Evolutionary conservation across 2,797 vertebrate species (phyloP).

Genomic region (Masticophis lateralis): DNA sequence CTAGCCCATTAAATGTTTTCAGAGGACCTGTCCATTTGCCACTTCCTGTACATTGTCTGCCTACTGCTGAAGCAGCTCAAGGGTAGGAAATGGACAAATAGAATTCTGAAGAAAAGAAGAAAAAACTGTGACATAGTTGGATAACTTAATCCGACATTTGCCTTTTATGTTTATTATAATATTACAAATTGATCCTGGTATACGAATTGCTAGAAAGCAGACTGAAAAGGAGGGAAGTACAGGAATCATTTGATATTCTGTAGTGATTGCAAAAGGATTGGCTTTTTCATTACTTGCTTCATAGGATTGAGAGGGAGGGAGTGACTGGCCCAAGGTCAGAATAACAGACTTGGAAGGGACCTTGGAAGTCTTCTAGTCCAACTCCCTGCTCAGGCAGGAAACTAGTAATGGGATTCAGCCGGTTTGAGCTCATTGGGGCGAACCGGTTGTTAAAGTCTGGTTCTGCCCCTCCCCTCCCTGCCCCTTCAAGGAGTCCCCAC

Average conservation of each 20-base stretch:
- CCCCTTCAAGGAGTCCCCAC: too few relatives aligned
- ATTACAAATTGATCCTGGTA: background rate
- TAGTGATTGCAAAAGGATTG: background rate
- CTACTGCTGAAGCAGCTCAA: background rate
- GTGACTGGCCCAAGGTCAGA: background rate
- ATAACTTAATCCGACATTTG: background rate
- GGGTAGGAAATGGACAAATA: background rate
- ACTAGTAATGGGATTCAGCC: background rate
- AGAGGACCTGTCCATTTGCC: background rate
- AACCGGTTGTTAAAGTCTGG: too few relatives aligned
- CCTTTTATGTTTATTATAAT: background rate
- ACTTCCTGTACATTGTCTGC: background rate
- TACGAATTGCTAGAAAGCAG: background rate
- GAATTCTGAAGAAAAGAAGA: background rate
- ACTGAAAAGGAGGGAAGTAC: background rate
- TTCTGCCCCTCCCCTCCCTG: too few relatives aligned
- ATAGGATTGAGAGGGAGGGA: background rate
- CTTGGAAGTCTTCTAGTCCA: background rate
- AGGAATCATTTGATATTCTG: background rate
- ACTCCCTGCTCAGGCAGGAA: background rate
- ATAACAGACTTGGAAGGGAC: background rate
- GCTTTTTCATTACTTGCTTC: background rate
- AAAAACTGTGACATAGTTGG: background rate
- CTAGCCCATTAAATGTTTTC: background rate
- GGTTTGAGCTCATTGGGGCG: too few relatives aligned